Conservation (phyloP, 1,140 invertebrate genomes). For the Mesaphorura yosii region DNA sequence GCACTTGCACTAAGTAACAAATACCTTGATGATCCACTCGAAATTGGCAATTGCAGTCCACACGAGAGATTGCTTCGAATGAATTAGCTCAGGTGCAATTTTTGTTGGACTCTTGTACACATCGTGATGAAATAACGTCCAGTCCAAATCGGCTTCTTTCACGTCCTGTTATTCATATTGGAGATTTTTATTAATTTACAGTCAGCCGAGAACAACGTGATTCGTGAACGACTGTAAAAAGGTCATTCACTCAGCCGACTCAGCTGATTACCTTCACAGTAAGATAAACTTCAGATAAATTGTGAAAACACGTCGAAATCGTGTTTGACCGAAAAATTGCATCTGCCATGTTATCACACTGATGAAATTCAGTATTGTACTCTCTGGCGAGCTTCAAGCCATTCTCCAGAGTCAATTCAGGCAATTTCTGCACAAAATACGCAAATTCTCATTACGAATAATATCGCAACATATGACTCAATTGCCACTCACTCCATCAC, state of each 20-base stretch:
- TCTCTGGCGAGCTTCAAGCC: conserved; percentile 9
- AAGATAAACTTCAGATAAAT: background rate
- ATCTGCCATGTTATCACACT: conserved; percentile 14
- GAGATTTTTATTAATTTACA: background rate
- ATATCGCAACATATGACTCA: background rate
- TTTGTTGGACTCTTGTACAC: conserved; percentile 8
- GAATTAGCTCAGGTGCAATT: conserved; percentile 8
- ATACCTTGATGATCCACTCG: conserved; percentile 12
- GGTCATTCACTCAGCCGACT: no score
- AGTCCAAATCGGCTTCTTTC: conserved; percentile 22
- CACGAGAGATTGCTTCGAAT: conserved; percentile 11
- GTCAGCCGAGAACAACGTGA: no score
- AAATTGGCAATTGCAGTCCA: conserved; percentile 17
- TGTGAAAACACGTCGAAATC: conserved; percentile 7
- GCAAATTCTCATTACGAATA: no score
- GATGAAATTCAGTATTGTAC: conserved; percentile 13
- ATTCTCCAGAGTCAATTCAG: conserved; percentile 1
- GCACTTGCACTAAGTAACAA: background rate
- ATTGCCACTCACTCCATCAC: conserved; percentile 11
- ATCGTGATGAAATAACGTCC: conserved; percentile 18
- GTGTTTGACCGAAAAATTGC: conserved; percentile 12
- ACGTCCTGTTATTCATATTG: conserved; percentile 11
- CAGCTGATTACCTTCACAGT: conserved; percentile 3
- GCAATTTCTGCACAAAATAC: conserved; percentile 1
- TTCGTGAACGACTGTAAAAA: no score